A percentile compares a stretch with the other conserved stretches of the same genome.
Evolutionary conservation across 1,140 invertebrate genomes (phyloP).

Genomic region (Tachypleus tridentatus): DNA sequence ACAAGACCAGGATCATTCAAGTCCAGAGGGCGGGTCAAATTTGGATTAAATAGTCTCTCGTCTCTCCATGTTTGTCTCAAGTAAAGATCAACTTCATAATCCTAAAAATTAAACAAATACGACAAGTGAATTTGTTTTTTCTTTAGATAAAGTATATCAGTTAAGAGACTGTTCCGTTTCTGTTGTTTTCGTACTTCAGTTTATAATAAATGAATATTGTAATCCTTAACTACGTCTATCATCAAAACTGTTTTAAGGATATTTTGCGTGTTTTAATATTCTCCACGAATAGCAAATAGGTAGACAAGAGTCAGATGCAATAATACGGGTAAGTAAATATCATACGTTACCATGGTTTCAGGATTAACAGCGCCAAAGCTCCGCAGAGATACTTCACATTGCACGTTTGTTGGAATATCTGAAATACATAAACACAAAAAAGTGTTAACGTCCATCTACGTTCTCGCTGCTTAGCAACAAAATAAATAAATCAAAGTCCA

Average conservation of each 20-base stretch:
- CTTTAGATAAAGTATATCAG: too few species aligned
- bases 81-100: slow-evolving; percentile 48
- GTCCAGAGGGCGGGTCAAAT: slow-evolving; percentile 40
- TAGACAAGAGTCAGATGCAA: too few species aligned
- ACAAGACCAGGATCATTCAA: slow-evolving; percentile 44
- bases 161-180: too few species aligned
- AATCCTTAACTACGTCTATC: slow-evolving; percentile 1
- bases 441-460: too few species aligned
- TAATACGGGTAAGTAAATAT: too few species aligned
- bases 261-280: too few species aligned
- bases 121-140: too few species aligned
- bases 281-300: too few species aligned
- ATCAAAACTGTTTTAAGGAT: too few species aligned
- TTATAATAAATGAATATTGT: background rate
- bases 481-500: too few species aligned
- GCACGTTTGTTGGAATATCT: slow-evolving; percentile 31
- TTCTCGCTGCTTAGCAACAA: too few species aligned
- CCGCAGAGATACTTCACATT: slow-evolving; percentile 38
- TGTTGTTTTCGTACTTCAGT: background rate
- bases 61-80: slow-evolving; percentile 45
- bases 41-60: slow-evolving; percentile 37
- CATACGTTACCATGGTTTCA: slow-evolving; percentile 36
- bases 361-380: slow-evolving; percentile 43
- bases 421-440: too few species aligned
- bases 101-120: slow-evolving; percentile 29